Percentiles rank a stretch among this genome's conserved stretches.
Conservation (phyloP, 2,113 vertebrate genomes). For the Brienomyrus brachyistius region DNA sequence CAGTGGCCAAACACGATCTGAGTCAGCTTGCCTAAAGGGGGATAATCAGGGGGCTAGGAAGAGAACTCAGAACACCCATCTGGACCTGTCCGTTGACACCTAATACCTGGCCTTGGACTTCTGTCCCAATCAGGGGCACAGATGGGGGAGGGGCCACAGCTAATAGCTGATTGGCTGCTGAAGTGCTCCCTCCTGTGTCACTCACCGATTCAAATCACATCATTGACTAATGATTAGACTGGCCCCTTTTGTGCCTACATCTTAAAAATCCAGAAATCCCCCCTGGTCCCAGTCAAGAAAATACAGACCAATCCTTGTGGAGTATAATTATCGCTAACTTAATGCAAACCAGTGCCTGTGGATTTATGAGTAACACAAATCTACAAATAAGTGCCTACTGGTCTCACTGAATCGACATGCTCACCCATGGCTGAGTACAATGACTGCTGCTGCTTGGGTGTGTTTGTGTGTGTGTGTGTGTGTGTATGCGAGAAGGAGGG, state of each 20-base stretch:
- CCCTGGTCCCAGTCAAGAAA: background rate
- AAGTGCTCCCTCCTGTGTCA: background rate
- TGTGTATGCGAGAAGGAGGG: too few relatives aligned
- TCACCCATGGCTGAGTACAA: constrained; percentile 19
- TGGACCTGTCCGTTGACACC: background rate
- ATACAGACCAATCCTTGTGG: background rate
- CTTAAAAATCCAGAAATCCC: background rate
- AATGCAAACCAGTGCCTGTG: background rate
- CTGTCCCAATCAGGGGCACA: background rate
- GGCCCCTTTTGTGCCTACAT: background rate
- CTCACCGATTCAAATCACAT: background rate
- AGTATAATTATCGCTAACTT: background rate
- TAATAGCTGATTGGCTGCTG: background rate
- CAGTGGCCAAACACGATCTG: constrained; percentile 99
- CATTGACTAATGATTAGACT: background rate
- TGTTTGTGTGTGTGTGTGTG: too few relatives aligned
- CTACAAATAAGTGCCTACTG: background rate
- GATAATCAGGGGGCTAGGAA: background rate
- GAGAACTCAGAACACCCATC: background rate
- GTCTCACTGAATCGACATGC: background rate
- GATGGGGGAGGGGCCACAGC: background rate
- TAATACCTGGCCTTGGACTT: background rate
- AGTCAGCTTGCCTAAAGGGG: constrained; percentile 78
- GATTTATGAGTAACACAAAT: background rate
- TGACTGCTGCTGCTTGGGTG: constrained; percentile 23